A percentile compares a stretch with the other conserved stretches of the same genome.
Evolutionary conservation across 2,113 vertebrate genomes (phyloP).

Genomic region (Eulemur macaco): DNA sequence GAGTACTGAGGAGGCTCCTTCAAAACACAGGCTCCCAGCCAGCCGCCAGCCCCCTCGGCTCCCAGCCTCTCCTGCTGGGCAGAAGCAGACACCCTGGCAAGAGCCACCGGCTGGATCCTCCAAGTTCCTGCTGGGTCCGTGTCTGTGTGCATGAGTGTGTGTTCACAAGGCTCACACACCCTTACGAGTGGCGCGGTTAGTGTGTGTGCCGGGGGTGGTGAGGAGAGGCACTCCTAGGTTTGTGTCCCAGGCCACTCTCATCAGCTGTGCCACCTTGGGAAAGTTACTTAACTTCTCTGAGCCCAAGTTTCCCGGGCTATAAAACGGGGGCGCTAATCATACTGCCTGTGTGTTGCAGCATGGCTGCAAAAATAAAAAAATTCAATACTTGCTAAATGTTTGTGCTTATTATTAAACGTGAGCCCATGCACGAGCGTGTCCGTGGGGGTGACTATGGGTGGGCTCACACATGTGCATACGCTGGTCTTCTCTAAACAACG

Average conservation of each 20-base stretch:
- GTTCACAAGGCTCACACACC: background rate
- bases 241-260: background rate
- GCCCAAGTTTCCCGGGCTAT: background rate
- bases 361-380: background rate
- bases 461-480: accelerated
- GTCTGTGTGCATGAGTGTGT: too few relatives aligned
- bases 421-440: accelerated
- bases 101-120: background rate
- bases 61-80: accelerated
- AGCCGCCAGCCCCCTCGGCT: background rate
- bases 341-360: background rate
- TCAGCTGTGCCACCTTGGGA: background rate
- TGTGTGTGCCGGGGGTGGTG: accelerated
- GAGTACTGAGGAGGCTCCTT: too few relatives aligned
- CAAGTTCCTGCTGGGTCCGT: background rate
- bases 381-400: accelerated
- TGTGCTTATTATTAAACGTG: background rate
- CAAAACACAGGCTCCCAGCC: background rate
- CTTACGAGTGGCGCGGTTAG: accelerated
- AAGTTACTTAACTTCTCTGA: conserved; percentile 38
- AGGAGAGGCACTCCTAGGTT: background rate
- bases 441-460: background rate
- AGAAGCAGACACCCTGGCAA: background rate
- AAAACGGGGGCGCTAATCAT: accelerated
- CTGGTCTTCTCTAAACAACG: background rate